Conservation (phyloP, 2,113 vertebrate genomes). For the Puffinus mauretanicus region DNA sequence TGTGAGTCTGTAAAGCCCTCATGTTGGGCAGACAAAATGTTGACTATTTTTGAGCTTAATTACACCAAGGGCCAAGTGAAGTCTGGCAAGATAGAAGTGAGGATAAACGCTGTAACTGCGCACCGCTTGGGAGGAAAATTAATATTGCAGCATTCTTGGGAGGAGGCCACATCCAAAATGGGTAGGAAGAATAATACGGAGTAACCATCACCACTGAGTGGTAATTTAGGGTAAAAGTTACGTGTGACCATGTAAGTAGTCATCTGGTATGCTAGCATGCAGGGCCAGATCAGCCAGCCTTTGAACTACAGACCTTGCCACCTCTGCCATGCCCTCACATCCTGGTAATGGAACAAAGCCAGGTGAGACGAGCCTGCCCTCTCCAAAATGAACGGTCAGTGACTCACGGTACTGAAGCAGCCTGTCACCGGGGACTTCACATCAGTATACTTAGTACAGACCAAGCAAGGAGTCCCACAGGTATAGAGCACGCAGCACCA, state of each 20-base stretch:
- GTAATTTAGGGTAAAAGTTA: background rate
- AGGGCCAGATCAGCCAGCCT: background rate
- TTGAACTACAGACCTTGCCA: background rate
- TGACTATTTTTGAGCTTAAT: background rate
- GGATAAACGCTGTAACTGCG: background rate
- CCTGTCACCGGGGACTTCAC: background rate
- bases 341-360: background rate
- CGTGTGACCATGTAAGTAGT: rapidly evolving
- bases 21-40: background rate
- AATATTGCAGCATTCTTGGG: background rate
- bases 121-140: background rate
- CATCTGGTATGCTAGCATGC: background rate
- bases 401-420: background rate
- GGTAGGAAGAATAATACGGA: background rate
- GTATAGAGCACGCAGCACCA: background rate
- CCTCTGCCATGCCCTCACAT: background rate
- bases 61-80: background rate
- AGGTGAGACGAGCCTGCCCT: background rate
- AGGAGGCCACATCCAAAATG: background rate
- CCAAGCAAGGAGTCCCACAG: background rate
- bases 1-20: background rate
- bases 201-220: background rate
- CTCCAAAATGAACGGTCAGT: background rate
- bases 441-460: background rate
- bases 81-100: background rate